Evolutionary conservation across 2,113 vertebrate species (phyloP), one percentile per base, ranked within the genome.

Genomic region (Ammodytes dubius): DNA sequence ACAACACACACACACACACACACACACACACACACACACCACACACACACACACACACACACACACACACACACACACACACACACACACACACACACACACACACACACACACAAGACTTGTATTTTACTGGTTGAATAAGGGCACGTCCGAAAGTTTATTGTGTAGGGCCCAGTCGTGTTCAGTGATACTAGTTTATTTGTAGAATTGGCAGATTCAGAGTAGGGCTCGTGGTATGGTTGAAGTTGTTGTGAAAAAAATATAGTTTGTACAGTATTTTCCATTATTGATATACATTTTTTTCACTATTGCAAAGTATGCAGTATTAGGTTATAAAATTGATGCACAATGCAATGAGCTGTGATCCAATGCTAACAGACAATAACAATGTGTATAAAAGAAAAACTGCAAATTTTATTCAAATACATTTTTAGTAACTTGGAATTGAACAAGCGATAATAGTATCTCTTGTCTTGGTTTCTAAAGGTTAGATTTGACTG

Each of bases 21-120:
- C 7, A 5, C 35, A 19, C 49, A 7, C 37, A 42, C 58, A 4
- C 50, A 53, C 5, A 27, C 27, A 27, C 27, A 27, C 27, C 27
- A 27, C 27, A 27, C 49, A 53, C 47, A 68, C 65, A 17, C 64
- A 67, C 63, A 35, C 45, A 47, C 63, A 13, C 63, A 27, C 63
- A 47, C 19, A 63, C 46, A 60, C 68, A 35, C 56, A 57, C 66
- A 53, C 66, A 17, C 68, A 40, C 66, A 42, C 47, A 17, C 43
- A 37, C 66, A 40, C 65, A 39, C 13, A 68, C 47, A 37, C 47
- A 67, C 37, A 60, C 58, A 60, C 58, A 60, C 58, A 60, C 58
- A 61, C 58, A 60, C 37, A 63, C 60, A 63, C 40, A 45, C 60
- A 45, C 14, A 63, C 59, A 2, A 27, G 27, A 27, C 27, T 27